A percentile compares a stretch with the other conserved stretches of the same genome.
phyloP scores from a whole-genome alignment of 64 coral and sea anemone genomes.

The Platygyra sinensis region DNA sequence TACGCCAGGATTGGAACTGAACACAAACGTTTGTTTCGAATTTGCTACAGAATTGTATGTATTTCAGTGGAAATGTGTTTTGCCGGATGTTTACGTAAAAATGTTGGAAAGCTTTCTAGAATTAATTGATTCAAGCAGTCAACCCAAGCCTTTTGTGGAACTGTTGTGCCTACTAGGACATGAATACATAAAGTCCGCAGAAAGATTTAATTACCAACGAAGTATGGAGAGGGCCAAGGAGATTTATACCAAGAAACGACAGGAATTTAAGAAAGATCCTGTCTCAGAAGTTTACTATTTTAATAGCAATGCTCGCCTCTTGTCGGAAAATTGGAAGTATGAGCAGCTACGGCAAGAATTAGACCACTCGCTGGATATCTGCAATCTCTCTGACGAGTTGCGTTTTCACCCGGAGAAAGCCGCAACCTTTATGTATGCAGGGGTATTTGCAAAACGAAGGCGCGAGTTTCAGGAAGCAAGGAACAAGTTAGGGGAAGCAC shows the following conservation, averaged over 20 bases:
- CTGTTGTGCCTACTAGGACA: constrained; percentile 36
- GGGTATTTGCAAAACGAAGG: not conserved
- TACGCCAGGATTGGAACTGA: not conserved
- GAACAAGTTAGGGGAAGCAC: constrained; percentile 16
- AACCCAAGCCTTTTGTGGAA: not conserved
- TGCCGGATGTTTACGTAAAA: not conserved
- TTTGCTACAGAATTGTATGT: constrained; percentile 4
- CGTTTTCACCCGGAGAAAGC: not conserved
- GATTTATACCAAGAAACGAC: not conserved
- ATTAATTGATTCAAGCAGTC: not conserved
- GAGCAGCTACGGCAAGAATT: not conserved
- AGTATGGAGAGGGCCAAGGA: constrained; percentile 1
- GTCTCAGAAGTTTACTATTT: constrained; percentile 24
- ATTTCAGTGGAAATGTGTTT: constrained; percentile 18
- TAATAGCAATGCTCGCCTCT: constrained; percentile 24
- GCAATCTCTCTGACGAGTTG: not conserved
- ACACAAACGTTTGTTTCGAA: not conserved
- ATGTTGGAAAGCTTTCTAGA: not conserved
- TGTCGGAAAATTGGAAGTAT: not conserved
- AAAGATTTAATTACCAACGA: not conserved
- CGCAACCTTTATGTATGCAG: not conserved
- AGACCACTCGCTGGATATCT: not conserved
- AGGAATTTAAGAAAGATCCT: not conserved
- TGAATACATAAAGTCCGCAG: constrained; percentile 25
- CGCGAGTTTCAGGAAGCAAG: not conserved